Percentiles rank a stretch among this genome's conserved stretches.
phyloP scores from a whole-genome alignment of 2,113 vertebrate species.

The Sinocyclocheilus grahami region DNA sequence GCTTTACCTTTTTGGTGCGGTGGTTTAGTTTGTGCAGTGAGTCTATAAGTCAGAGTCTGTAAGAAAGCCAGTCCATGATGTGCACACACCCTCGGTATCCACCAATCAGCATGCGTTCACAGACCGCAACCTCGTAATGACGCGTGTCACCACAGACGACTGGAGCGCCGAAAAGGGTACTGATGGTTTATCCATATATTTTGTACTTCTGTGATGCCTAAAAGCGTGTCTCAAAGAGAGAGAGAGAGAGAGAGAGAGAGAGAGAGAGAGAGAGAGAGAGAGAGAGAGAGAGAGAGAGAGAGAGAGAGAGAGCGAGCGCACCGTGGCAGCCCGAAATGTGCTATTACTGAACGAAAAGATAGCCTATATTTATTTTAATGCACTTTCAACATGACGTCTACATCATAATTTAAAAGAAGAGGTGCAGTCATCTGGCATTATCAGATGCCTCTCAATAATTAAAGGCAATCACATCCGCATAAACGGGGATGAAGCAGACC shows the following conservation, averaged over 20 bases:
- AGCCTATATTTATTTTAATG: conserved; percentile 51
- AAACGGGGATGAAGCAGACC: conserved; percentile 5
- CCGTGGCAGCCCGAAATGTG: conserved; percentile 44
- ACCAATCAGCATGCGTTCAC: conserved; percentile 70
- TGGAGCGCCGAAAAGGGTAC: conserved; percentile 56
- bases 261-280: not conserved
- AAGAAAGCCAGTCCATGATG: conserved; percentile 67
- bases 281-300: too few species aligned
- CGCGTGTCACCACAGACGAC: conserved; percentile 65
- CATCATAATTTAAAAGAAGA: conserved; percentile 36
- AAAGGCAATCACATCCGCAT: conserved; percentile 31
- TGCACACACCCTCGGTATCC: conserved; percentile 76
- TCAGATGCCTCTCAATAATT: conserved; percentile 43
- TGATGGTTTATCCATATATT: conserved; percentile 49
- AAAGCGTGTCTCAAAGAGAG: conserved; percentile 46
- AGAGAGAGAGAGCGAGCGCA: not conserved
- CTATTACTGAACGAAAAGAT: conserved; percentile 52
- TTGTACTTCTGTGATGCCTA: conserved; percentile 46
- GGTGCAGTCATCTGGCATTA: conserved; percentile 40
- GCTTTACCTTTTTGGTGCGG: conserved; percentile 12
- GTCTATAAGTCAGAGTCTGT: conserved; percentile 62
- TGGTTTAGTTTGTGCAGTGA: not conserved
- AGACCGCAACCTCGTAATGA: conserved; percentile 69
- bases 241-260: not conserved
- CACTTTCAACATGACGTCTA: conserved; percentile 30